Percentiles rank a stretch among this genome's conserved stretches.
These are phyloP conservation scores for Rambutsinella grinnellia DNA, from an alignment of 2,888 invertebrate species.

Conservation along the genomic window DNA sequence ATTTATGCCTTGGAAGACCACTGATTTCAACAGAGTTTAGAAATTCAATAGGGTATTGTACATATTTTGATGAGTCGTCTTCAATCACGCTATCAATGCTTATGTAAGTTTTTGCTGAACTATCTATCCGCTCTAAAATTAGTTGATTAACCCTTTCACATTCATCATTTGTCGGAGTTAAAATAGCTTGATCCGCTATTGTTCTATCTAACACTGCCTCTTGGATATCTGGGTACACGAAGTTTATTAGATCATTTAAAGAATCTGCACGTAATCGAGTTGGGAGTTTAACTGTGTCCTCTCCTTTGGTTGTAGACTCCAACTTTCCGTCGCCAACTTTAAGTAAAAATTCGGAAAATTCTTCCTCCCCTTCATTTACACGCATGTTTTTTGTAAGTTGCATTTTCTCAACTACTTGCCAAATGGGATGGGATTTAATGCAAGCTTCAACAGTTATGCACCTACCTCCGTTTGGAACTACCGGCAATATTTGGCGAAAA, in stretches of 20 bases:
- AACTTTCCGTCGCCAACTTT: too few species aligned
- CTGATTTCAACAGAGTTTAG: conserved; percentile 58
- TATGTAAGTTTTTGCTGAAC: conserved; percentile 15
- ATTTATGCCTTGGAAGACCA: conserved; percentile 62
- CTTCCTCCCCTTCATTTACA: too few species aligned
- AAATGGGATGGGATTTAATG: too few species aligned
- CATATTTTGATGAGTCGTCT: conserved; percentile 11
- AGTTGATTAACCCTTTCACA: conserved; percentile 41
- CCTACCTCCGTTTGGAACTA: too few species aligned
- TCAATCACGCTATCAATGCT: conserved; percentile 54
- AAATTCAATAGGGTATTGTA: conserved; percentile 57
- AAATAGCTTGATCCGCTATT: conserved; percentile 37
- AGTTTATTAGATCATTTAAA: conserved; percentile 40
- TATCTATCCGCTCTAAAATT: conserved; percentile 18
- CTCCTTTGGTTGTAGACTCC: too few species aligned
- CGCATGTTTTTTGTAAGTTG: too few species aligned
- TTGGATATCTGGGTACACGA: conserved; percentile 10
- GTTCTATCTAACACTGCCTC: not conserved
- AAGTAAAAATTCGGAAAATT: too few species aligned
- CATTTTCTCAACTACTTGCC: too few species aligned
- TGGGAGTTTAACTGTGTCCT: conserved; percentile 51
- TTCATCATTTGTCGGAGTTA: conserved; percentile 41
- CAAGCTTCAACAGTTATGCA: too few species aligned
- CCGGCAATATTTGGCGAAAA: conserved; percentile 34
- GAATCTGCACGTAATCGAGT: not conserved